Conservation (phyloP, 2,113 vertebrate genomes). For the Xiphias gladius region DNA sequence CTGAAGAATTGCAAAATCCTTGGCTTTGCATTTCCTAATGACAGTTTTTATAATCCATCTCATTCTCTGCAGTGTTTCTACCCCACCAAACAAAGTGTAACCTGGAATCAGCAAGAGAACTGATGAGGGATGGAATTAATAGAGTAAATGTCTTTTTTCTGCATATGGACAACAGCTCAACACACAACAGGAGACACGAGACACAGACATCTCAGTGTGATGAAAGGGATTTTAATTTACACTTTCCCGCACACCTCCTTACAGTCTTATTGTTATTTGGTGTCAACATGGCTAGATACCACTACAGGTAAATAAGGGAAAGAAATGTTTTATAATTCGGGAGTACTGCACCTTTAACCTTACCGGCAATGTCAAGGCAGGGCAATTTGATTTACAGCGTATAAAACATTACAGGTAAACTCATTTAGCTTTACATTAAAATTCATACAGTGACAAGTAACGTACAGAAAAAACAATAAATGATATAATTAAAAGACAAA, state of each 20-base stretch:
- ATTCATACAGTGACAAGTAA: no score
- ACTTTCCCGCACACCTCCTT: neutral
- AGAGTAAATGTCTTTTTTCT: constrained; percentile 53
- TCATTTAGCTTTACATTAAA: no score
- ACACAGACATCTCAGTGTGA: constrained; percentile 6
- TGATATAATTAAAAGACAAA: no score
- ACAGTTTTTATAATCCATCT: constrained; percentile 13
- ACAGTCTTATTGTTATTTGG: neutral
- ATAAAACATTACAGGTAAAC: no score
- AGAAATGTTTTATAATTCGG: no score
- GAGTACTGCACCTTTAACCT: no score
- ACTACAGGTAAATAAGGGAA: no score
- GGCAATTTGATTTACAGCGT: neutral
- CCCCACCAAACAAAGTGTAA: neutral
- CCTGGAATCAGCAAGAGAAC: constrained; percentile 40
- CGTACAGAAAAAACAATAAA: no score
- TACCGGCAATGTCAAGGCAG: neutral
- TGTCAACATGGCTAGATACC: no score
- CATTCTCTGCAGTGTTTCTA: constrained; percentile 8
- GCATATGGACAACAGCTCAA: constrained; percentile 5
- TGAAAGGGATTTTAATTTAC: constrained; percentile 10
- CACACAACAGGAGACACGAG: neutral
- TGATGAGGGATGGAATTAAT: constrained; percentile 48
- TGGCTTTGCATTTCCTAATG: constrained; percentile 40
- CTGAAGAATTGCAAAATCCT: constrained; percentile 28